Evolutionary conservation across 2,113 vertebrate genomes (phyloP).

Genomic region (Lamprologus speciosus): DNA sequence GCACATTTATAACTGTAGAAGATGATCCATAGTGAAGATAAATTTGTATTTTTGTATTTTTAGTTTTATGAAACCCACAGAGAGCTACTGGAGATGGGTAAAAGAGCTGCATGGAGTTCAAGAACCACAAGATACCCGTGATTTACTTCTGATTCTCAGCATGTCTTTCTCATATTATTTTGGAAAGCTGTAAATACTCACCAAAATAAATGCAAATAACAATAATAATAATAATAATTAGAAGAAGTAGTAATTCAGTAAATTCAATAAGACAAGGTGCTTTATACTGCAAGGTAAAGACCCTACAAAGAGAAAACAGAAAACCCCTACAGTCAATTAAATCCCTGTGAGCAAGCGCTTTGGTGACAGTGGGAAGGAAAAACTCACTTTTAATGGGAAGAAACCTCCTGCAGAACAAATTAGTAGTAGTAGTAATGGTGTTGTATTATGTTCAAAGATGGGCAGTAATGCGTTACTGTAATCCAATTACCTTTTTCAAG

Average conservation of each 20-base stretch:
- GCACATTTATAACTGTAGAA: neutral
- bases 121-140: neutral
- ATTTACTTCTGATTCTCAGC: neutral
- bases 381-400: neutral
- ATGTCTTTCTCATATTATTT: neutral
- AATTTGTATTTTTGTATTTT: neutral
- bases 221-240: neutral
- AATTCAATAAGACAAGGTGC: neutral
- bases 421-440: neutral
- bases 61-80: neutral
- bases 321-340: neutral
- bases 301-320: neutral
- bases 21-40: neutral
- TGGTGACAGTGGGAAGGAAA: neutral
- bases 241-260: neutral
- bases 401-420: neutral
- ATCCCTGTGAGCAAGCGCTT: neutral
- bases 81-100: neutral
- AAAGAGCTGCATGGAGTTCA: neutral
- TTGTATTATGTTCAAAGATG: neutral
- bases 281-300: neutral
- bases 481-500: neutral
- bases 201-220: neutral
- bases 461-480: neutral
- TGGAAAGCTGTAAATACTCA: neutral